phyloP scores from a whole-genome alignment of 2,888 invertebrate species.

The Lymantria dispar region DNA sequence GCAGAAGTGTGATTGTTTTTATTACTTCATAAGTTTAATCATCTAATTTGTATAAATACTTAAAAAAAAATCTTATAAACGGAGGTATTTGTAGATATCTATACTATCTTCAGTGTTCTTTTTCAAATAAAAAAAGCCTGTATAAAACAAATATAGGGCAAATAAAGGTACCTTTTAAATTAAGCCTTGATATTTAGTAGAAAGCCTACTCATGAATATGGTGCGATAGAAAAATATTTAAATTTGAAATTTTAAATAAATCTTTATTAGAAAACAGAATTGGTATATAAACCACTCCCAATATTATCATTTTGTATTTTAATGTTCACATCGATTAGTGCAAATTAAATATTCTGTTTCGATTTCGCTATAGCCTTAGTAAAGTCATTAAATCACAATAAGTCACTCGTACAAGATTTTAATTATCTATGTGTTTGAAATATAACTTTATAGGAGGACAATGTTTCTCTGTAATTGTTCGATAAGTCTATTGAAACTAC shows the following conservation, averaged over 20 bases:
- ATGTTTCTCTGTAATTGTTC: not conserved
- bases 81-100: constrained; percentile 19
- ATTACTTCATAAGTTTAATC: constrained; percentile 10
- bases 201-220: constrained; percentile 53
- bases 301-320: constrained; percentile 32
- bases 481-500: constrained; percentile 32
- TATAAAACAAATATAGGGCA: not conserved
- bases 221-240: constrained; percentile 55
- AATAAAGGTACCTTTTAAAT: constrained; percentile 66
- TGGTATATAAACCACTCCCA: constrained; percentile 36
- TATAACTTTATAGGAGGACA: constrained; percentile 10
- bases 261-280: constrained; percentile 13
- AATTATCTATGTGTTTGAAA: not conserved
- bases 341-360: constrained; percentile 20
- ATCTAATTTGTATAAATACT: constrained; percentile 8
- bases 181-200: constrained; percentile 64
- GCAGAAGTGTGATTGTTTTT: constrained; percentile 8
- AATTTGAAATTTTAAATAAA: constrained; percentile 21
- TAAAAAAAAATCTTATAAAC: constrained; percentile 9
- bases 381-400: not conserved
- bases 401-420: no score
- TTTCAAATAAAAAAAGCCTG: not conserved
- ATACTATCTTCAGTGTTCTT: not conserved
- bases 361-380: constrained; percentile 23
- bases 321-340: constrained; percentile 23